Evolutionary conservation across 2,113 vertebrate species (phyloP).

Genomic region (Orycteropus afer): DNA sequence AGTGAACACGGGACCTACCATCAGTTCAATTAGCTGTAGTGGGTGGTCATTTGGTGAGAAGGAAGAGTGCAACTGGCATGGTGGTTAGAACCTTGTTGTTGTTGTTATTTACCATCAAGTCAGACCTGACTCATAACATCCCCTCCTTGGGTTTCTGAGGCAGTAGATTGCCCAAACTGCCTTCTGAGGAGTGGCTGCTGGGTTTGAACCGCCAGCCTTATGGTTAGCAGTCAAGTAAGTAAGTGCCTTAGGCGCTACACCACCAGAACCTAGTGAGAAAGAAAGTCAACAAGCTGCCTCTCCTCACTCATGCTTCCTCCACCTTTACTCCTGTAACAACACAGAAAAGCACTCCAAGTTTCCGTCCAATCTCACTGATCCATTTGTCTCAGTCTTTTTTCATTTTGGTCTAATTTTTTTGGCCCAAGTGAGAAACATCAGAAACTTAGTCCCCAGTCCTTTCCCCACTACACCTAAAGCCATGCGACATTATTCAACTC

Average conservation of each 20-base stretch:
- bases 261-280: too few relatives aligned
- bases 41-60: background rate
- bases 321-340: background rate
- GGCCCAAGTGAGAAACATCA: accelerated
- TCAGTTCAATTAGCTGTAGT: background rate
- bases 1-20: background rate
- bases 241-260: too few relatives aligned
- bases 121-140: too few relatives aligned
- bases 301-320: accelerated
- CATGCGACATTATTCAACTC: background rate
- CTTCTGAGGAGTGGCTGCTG: too few relatives aligned
- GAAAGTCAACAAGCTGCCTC: accelerated
- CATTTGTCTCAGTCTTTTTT: background rate
- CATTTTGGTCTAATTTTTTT: background rate
- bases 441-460: background rate
- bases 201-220: too few relatives aligned
- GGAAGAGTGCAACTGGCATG: accelerated
- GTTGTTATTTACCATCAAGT: too few relatives aligned
- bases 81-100: background rate
- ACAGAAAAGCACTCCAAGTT: background rate
- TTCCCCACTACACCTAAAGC: background rate
- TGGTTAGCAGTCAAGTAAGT: too few relatives aligned
- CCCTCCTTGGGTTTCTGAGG: too few relatives aligned
- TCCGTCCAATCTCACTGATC: background rate
- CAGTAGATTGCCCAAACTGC: too few relatives aligned